Evolutionary conservation across 2,888 invertebrate species (phyloP), one percentile per base, ranked within the genome.

Genomic region (Drosophila quinaria): DNA sequence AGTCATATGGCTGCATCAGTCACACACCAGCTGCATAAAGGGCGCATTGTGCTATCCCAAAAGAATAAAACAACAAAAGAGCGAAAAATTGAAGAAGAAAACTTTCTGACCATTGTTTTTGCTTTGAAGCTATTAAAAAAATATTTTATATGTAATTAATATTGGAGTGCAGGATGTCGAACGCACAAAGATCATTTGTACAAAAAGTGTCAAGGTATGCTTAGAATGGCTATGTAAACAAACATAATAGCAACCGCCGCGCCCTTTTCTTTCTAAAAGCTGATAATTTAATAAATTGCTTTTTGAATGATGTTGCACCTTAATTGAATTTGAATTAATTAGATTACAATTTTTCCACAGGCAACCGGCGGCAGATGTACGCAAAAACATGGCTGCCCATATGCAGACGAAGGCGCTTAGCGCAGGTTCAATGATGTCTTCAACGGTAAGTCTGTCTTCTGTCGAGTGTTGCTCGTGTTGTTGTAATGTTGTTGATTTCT

Each of bases 341-440:
- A 22, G 60, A 39, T n/a, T 42, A 15, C 33, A 65, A 92, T 51
- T 70, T 63, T 77, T 54, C 15, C 59, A 59, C 85, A 96, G 95
- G 87, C 96, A 96, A 91, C 95, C 96, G 93, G 96, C 96, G 46
- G 95, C 96, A 42, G 96, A 96, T 90, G 96, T 96, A 3, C 94
- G 96, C 52, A 94, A 95, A 90, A 96, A 96, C 91, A 95, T 96
- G 49, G 65, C 50, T 55, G 60, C 46, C 1, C 91, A 93, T 87
- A 91, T 92, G 82, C 90, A 92, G 92, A 94, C 95, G 72, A 96
- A 96, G 93, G 94, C 94, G 89, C 65, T 83, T 6, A 95, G 95
- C 83, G 94, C 95, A 86, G 94, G 95, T 44, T 95, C 95, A 62
- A 94, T 95, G 89, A 95, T 95, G 92, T 95, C 96, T 70, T 95